Percentiles rank a stretch among this genome's conserved stretches.
phyloP scores from a whole-genome alignment of 2,797 vertebrate species.

The Pteronotus mesoamericanus region DNA sequence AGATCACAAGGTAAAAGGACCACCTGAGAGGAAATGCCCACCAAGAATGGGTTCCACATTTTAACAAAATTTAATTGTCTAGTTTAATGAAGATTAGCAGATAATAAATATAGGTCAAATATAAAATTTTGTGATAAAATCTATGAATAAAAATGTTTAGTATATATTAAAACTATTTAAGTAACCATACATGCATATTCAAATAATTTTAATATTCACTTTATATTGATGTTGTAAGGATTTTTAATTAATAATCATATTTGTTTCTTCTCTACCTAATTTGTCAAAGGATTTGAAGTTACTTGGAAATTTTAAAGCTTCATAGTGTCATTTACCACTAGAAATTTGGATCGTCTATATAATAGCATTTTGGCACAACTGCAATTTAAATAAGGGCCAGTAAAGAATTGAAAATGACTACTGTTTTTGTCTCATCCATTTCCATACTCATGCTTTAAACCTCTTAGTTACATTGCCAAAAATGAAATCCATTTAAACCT shows the following conservation, averaged over 20 bases:
- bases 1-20: neutral
- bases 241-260: neutral
- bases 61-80: neutral
- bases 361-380: neutral
- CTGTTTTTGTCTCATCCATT: slow-evolving; percentile 1
- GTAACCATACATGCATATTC: neutral
- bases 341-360: neutral
- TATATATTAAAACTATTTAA: neutral
- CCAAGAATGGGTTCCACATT: neutral
- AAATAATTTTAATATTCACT: neutral
- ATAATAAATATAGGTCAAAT: neutral
- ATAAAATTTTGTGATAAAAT: neutral
- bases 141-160: neutral
- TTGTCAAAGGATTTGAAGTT: neutral
- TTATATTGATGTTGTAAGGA: neutral
- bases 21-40: neutral
- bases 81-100: neutral
- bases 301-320: neutral
- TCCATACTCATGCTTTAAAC: slow-evolving; percentile 31
- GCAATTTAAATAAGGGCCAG: slow-evolving; percentile 34
- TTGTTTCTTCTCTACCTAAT: neutral
- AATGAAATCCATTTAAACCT: slow-evolving; percentile 37
- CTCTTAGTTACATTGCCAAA: slow-evolving; percentile 20
- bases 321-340: neutral
- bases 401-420: slow-evolving; percentile 19